These are phyloP conservation scores for Philypnodon macrostomus DNA, from an alignment of 2,797 vertebrate genomes.

Conservation along the genomic window DNA sequence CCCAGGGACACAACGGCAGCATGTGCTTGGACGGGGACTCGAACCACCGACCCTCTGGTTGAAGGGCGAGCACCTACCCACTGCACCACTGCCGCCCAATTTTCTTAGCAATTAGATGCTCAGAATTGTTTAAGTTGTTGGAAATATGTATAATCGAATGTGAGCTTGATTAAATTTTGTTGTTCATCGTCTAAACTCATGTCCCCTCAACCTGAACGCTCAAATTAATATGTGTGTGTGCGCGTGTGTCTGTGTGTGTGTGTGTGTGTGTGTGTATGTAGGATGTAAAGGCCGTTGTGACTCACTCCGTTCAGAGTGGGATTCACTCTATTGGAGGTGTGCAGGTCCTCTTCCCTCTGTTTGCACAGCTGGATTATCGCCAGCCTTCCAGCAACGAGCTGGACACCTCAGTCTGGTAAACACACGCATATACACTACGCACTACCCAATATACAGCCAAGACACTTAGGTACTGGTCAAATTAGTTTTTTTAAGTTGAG, in stretches of 20 bases:
- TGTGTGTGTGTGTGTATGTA: conserved; percentile 54
- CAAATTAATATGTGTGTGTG: not conserved
- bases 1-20: too few relatives aligned
- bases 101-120: too few relatives aligned
- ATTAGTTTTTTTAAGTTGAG: too few relatives aligned
- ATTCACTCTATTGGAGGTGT: conserved; percentile 97
- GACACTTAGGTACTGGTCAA: not conserved
- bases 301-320: conserved; percentile 95
- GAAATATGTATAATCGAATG: too few relatives aligned
- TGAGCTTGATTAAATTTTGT: too few relatives aligned
- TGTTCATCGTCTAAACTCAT: not conserved
- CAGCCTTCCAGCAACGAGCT: conserved; percentile 87
- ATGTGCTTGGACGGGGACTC: too few relatives aligned
- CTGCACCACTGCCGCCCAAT: too few relatives aligned
- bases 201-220: not conserved
- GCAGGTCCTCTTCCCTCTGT: conserved; percentile 96
- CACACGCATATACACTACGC: not conserved
- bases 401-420: conserved; percentile 93
- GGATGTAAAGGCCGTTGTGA: conserved; percentile 97
- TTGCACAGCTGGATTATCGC: conserved; percentile 93
- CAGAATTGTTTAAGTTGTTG: too few relatives aligned
- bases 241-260: not conserved
- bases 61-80: too few relatives aligned
- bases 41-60: too few relatives aligned
- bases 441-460: not conserved